phyloP scores from a whole-genome alignment of 2,113 vertebrate genomes.

The Balaeniceps rex region DNA sequence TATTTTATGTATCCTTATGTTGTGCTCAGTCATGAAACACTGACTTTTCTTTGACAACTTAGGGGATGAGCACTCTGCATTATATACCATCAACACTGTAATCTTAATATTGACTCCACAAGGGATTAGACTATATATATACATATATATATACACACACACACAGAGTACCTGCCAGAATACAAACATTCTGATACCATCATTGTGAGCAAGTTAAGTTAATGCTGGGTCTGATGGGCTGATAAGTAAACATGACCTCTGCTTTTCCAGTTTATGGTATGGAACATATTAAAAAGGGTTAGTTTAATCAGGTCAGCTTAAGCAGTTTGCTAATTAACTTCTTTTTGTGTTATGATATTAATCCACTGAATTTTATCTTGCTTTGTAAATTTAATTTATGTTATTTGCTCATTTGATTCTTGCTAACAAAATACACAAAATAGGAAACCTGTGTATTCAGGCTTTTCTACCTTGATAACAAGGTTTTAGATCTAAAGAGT shows the following conservation, averaged over 20 bases:
- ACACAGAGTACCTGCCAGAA: background rate
- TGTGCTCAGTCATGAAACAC: background rate
- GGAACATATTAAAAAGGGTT: background rate
- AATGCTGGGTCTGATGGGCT: background rate
- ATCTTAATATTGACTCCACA: background rate
- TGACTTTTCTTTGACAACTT: background rate
- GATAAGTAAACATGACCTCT: background rate
- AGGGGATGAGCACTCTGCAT: background rate
- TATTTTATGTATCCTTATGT: background rate
- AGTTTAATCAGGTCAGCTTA: background rate
- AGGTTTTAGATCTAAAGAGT: background rate
- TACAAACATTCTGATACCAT: background rate
- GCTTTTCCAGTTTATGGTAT: background rate
- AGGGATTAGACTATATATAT: background rate
- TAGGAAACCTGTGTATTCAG: background rate
- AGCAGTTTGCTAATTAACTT: background rate
- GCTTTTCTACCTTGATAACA: background rate
- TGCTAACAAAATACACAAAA: background rate
- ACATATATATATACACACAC: background rate
- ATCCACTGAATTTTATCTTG: background rate
- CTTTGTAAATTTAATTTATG: background rate
- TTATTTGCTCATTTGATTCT: background rate
- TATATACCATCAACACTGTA: background rate
- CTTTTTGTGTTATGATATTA: background rate
- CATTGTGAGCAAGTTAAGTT: background rate